Base-by-base conservation (phyloP, 2,113 vertebrate genomes). In the Stigmatopora nigra region DNA sequence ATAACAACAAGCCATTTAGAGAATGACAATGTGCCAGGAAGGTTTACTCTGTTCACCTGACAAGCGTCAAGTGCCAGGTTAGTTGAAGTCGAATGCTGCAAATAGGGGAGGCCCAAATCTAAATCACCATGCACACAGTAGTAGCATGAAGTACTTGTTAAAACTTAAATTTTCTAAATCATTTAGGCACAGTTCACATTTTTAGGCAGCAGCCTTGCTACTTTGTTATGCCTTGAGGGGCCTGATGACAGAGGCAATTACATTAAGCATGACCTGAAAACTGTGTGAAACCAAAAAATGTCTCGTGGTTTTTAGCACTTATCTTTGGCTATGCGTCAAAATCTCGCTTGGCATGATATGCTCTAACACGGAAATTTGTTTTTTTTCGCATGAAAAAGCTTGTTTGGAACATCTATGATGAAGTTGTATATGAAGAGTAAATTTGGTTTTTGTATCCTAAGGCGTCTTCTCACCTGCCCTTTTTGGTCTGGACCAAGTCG, bases 211-310 rank as follows among this genome's bases (percentile, higher is more conserved):
- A 60, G 58, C 17, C 58, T 60, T 60, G 17, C 58, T 60, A 17
- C n/a, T 60, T 44, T 60, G 58, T 60, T 44, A 41, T 41, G 58
- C 17, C 58, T 60, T 19, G 57, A 60, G 57, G 57, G 57, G 36
- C 36, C 57, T 60, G 36, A 60, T 60, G 58, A 60, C 58, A 60
- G 36, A 60, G 58, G 58, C 36, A 60, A 60, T 44, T 60, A 60
- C 58, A 60, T 60, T 60, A 60, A 60, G 36, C n/a, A 41, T 2
- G 58, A 60, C 58, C n/a, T 60, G 58, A 60, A 41, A 60, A 41
- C 58, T 44, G 58, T 2, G 11, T 17, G n/a, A 57, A 15, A 35
- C 35, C 25, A 57, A 36, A 60, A 44, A 59, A 25, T 11, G 35
- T 60, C 58, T 19, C 58, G 38, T 13, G 38, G 41, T 60, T 59